Base-by-base conservation (phyloP, 2,797 vertebrate species). In the Xenops minutus region DNA sequence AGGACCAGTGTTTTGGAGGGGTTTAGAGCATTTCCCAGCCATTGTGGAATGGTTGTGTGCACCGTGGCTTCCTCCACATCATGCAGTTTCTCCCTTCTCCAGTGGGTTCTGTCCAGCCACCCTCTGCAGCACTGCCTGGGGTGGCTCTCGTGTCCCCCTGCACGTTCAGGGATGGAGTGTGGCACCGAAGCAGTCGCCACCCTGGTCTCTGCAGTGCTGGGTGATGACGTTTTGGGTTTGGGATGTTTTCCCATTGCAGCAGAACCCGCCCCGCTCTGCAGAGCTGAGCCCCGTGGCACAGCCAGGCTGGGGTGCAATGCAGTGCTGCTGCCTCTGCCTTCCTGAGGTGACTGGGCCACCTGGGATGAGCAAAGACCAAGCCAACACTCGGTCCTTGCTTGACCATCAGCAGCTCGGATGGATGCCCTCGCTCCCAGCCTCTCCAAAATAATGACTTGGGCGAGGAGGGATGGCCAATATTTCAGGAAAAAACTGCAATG, bases 21-120 rank as follows among this genome's bases (percentile, higher is more conserved):
- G 0, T 5, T 80, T 82, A 18, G 23, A 74, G 32, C 18, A 32
- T 76, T 88, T 85, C 19, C 23, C 46, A 67, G 34, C 10, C 15
- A 6, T 48, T 66, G 49, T 34, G 12, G 54, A 10, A 61, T 14
- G 32, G 22, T 74, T 83, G 72, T 13, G 8, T 13, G 27, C 43
- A 17, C 30, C 10, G 8, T 12, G 5, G 16, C 16, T 41, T 56
- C 44, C 54, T 61, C 36, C 62, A 14, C 3, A 1, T 34, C 29
- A 14, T 34, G 1, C 2, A 7, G 43, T 39, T 51, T n/a, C 39
- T 72, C 32, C 4, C 0, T n/a, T 67, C 21, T 61, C 26, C 1
- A 2, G 19, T 0, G 0, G 2, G 27, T 61, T 73, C 0, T 0
- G 21, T 49, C 46, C 2, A 7, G 43, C 54, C 1, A 0, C 68